Conservation (phyloP, 2,888 invertebrate genomes). For the Caenorhabditis angaria region DNA sequence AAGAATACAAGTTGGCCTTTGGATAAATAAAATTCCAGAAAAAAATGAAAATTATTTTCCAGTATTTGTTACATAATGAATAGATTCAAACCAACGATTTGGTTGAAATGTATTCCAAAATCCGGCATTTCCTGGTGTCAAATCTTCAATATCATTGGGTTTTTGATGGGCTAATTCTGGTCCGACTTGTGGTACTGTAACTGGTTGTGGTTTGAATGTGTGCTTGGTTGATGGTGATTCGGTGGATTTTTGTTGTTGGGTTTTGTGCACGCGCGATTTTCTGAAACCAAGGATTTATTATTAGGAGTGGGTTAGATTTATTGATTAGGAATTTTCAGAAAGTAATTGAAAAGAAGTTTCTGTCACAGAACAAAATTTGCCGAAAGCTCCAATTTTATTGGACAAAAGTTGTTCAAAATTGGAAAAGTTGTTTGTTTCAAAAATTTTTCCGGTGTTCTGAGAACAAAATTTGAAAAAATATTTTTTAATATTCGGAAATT, state of each 20-base stretch:
- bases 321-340: slow-evolving; percentile 1
- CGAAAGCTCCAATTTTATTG: no score
- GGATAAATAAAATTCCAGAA: not conserved
- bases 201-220: slow-evolving; percentile 63
- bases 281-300: slow-evolving; percentile 16
- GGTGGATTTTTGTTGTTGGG: slow-evolving; percentile 19
- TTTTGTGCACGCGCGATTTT: slow-evolving; percentile 33
- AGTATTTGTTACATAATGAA: slow-evolving; percentile 70
- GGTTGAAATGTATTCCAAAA: slow-evolving; percentile 72
- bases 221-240: slow-evolving; percentile 53
- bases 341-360: not conserved
- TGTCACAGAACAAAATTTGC: slow-evolving; percentile 12
- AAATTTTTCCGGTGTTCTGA: no score
- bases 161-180: slow-evolving; percentile 58
- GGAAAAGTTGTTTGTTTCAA: no score
- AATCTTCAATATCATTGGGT: slow-evolving; percentile 41
- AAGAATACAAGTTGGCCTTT: not conserved
- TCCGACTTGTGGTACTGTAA: slow-evolving; percentile 50
- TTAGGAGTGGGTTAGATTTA: not conserved
- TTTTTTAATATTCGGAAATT: not conserved
- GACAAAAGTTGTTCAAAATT: no score
- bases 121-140: slow-evolving; percentile 46
- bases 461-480: no score
- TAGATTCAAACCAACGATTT: slow-evolving; percentile 69
- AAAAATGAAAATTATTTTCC: slow-evolving; percentile 40